A percentile compares a stretch with the other conserved stretches of the same genome.
These are phyloP conservation scores for Panagrolaimus sp. DNA, from an alignment of 1,140 invertebrate genomes.

Conservation along the genomic window DNA sequence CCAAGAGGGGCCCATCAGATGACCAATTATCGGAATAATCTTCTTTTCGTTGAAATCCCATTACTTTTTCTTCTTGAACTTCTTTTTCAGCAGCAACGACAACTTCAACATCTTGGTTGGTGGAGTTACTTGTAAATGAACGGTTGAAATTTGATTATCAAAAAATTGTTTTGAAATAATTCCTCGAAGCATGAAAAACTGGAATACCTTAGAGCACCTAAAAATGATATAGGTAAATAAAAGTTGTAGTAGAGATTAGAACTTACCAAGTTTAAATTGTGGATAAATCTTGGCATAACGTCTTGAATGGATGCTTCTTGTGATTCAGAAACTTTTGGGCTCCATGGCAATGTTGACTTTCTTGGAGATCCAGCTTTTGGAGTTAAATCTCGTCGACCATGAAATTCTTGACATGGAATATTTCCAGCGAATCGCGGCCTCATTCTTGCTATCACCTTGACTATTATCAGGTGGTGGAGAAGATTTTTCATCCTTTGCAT, in stretches of 20 bases:
- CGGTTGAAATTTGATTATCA: not conserved
- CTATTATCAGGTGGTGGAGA: no score
- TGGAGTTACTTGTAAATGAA: not conserved
- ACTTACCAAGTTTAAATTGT: constrained; percentile 14
- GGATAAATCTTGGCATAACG: constrained; percentile 68
- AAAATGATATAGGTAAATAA: not conserved
- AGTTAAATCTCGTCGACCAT: constrained; percentile 50
- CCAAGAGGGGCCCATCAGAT: constrained; percentile 33
- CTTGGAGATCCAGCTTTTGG: constrained; percentile 47
- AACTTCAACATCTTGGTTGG: not conserved
- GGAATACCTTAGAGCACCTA: no score
- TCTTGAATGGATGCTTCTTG: constrained; percentile 77
- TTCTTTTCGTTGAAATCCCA: constrained; percentile 27
- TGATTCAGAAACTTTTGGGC: constrained; percentile 41
- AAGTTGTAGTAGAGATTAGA: not conserved
- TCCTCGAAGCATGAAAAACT: not conserved
- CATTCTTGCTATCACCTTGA: not conserved
- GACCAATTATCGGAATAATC: constrained; percentile 37
- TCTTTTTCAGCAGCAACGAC: no score
- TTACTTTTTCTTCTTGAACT: constrained; percentile 19
- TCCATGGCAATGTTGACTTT: constrained; percentile 45
- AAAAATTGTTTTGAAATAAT: not conserved
- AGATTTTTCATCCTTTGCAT: no score
- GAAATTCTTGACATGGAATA: not conserved
- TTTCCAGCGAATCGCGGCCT: not conserved